Conservation (phyloP, 2,113 vertebrate species). For the Herpetotheres cachinnans region DNA sequence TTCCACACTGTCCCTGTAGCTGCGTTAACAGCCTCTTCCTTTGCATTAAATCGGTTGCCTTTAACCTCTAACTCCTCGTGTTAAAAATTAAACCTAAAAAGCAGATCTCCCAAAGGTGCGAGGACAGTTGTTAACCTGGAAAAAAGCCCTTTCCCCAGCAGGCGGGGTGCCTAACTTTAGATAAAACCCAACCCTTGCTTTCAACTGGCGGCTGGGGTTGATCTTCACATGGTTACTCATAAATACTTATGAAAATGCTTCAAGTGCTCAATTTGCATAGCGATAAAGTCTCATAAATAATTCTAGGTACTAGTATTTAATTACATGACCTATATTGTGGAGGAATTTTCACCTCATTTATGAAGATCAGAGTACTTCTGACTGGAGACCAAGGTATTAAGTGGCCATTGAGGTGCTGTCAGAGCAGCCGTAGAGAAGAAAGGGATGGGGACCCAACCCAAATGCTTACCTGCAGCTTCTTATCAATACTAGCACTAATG, state of each 20-base stretch:
- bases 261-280: slow-evolving; percentile 44
- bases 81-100: not conserved
- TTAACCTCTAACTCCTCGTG: not conserved
- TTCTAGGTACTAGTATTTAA: slow-evolving; percentile 44
- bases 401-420: not conserved
- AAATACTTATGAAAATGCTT: slow-evolving; percentile 45
- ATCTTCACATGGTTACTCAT: not conserved
- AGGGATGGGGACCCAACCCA: not conserved
- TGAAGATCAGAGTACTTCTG: not conserved
- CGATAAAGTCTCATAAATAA: slow-evolving; percentile 64
- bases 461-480: not conserved
- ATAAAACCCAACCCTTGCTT: not conserved
- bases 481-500: not conserved
- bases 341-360: not conserved
- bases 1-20: not conserved
- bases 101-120: not conserved
- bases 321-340: slow-evolving; percentile 24
- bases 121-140: not conserved
- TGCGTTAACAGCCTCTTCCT: not conserved
- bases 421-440: not conserved
- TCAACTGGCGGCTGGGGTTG: not conserved
- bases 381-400: not conserved
- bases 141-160: not conserved
- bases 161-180: not conserved
- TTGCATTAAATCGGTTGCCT: not conserved